Evolutionary conservation across 2,113 vertebrate genomes (phyloP), one percentile per base, ranked within the genome.

Genomic region (Brachyhypopomus occidentalis): DNA sequence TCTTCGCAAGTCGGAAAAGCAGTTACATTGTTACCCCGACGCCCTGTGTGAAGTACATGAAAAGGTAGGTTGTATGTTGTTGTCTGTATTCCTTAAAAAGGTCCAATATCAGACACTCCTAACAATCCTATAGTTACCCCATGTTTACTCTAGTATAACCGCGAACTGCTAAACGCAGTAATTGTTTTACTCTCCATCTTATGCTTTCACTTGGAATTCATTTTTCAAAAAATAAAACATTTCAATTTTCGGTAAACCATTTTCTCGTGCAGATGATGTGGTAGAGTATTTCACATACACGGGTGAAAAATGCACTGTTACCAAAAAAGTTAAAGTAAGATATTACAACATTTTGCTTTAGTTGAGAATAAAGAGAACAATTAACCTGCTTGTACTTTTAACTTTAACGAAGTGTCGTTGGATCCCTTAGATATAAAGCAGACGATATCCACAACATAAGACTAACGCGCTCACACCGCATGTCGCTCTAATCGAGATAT

Each of bases 351-450:
- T 62, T 25, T 27, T 19, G 19, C 48, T 72, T 41, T 25, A 19
- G 27, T 80, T 77, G 52, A 69, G n/a, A 23, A 6, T 60, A 62
- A 20, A 27, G n/a, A 8, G 45, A 59, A 67, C 36, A 6, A 60
- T 56, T 64, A 64, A 58, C 11, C 75, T 66, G 22, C 48, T 72
- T 85, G 34, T 67, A 83, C 45, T 63, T 76, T 36, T 63, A 36
- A 34, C 25, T 9, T 67, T 83, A 34, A 75, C 82, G 75, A 76
- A 58, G 20, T 74, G 78, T 36, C 19, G 38, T 36, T 80, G 41
- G 67, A 72, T 52, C 41, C 19, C 58, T 48, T 17, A 23, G 58
- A 36, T 66, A 59, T 25, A 41, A 30, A 75, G 80, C 59, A 62
- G 55, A 22, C 4, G 36, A 83, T 58, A 66, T 41, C 16, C 62